Evolutionary conservation across 2,113 vertebrate genomes (phyloP), one percentile per base, ranked within the genome.

Genomic region (Origma solitaria): DNA sequence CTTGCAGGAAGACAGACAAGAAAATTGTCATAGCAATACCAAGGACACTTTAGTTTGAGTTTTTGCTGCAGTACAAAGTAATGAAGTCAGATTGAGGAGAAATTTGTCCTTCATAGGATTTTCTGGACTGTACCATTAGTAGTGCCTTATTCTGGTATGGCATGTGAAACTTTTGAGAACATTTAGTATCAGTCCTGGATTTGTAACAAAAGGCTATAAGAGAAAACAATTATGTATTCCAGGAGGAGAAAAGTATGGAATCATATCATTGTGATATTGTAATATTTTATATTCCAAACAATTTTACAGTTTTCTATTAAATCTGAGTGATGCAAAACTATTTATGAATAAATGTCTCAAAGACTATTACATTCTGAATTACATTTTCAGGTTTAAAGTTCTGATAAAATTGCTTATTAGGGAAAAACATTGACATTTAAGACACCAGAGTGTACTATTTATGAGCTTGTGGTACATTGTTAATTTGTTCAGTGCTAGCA

Each of bases 401-500:
- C 71, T 3, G 62, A 77, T 71, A 89, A 95, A 91, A 50, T 18
- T 94, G 54, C 60, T 93, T 75, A 44, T 89, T 90, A 84, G 71
- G 87, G 50, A 84, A 97, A 95, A 82, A 38, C 73, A 47, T 35
- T 87, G 69, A 57, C 47, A 87, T 96, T 94, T 86, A 95, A 92
- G 87, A 86, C 50, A 77, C 88, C 45, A 94, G 86, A 94, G 85
- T 86, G 45, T 85, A 78, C 40, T 49, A 84, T 97, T 97, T 96
- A 95, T 95, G 94, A 96, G 92, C 54, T 50, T 88, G 84, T 69
- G 81, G 82, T 93, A 64, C 27, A 1, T 90, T 95, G 76, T 92
- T 96, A 97, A 95, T 95, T 76, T 97, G 62, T 86, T 96, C 71
- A 76, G 73, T 73, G 38, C 83, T 94, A 76, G 77, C 94, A 50